Conservation (phyloP, 2,888 invertebrate genomes). For the Chloroclysta siterata region DNA sequence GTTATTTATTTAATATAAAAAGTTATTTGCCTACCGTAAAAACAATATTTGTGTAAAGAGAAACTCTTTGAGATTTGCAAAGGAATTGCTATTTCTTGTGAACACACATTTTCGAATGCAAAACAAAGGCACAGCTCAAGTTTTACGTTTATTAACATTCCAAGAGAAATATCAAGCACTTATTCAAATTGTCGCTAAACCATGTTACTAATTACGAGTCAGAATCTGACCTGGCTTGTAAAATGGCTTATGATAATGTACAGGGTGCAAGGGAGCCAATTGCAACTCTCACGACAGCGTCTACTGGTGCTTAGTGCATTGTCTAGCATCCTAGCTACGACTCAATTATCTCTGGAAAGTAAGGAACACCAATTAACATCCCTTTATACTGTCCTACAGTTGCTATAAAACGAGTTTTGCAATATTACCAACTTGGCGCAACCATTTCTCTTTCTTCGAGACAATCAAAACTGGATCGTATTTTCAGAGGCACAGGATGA, state of each 20-base stretch:
- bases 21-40: too few relatives aligned
- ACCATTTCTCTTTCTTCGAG: conserved; percentile 2
- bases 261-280: conserved; percentile 17
- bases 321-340: conserved; percentile 68
- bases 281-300: conserved; percentile 16
- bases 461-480: conserved; percentile 26
- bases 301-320: conserved; percentile 68
- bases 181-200: conserved; percentile 36
- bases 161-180: conserved; percentile 33
- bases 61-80: neutral
- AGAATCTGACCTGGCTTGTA: conserved; percentile 22
- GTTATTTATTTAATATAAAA: too few relatives aligned
- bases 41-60: neutral
- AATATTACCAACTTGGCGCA: conserved; percentile 31
- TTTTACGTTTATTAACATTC: conserved; percentile 28
- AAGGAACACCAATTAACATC: conserved; percentile 76
- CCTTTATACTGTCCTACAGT: conserved; percentile 64
- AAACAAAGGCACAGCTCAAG: conserved; percentile 8
- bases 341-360: conserved; percentile 73
- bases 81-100: neutral
- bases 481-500: conserved; percentile 8
- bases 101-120: neutral
- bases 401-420: conserved; percentile 53
- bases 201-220: conserved; percentile 30
- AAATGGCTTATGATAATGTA: conserved; percentile 33